Percentiles rank a stretch among this genome's conserved stretches.
These are phyloP conservation scores for Hydropsyche betteni DNA, from an alignment of 2,888 invertebrate genomes.

Conservation along the genomic window DNA sequence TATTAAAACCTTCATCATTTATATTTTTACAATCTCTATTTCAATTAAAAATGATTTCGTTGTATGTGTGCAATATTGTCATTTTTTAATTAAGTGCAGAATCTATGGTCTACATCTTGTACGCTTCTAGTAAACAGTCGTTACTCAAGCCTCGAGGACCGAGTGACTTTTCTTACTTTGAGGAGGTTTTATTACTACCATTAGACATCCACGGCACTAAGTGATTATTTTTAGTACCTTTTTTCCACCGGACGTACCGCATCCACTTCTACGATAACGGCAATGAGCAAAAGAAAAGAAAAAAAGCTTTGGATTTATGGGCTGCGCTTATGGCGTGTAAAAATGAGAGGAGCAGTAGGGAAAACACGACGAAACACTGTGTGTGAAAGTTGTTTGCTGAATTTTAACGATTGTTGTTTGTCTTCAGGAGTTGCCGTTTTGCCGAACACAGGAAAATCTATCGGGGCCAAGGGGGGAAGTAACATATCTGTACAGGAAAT, in stretches of 20 bases:
- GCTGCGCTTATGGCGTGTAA: constrained; percentile 24
- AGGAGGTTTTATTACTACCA: constrained; percentile 35
- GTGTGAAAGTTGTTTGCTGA: constrained; percentile 2
- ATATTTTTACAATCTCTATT: no score
- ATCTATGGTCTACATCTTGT: no score
- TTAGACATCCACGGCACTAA: constrained; percentile 37
- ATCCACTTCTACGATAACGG: constrained; percentile 7
- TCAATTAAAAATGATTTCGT: no score
- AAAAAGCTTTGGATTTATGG: constrained; percentile 11
- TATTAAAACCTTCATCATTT: no score
- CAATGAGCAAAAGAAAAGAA: constrained; percentile 4
- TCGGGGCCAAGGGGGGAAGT: constrained; percentile 46
- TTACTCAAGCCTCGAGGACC: constrained; percentile 3
- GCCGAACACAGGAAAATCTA: constrained; percentile 51
- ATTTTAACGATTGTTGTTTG: constrained; percentile 29
- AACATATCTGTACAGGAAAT: constrained; percentile 52
- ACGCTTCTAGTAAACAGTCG: constrained; percentile 24
- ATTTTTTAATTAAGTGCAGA: no score
- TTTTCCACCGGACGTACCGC: constrained; percentile 21
- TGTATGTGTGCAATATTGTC: no score
- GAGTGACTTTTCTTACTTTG: constrained; percentile 29
- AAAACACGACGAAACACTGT: not conserved
- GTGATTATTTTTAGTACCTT: constrained; percentile 38
- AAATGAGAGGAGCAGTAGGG: not conserved
- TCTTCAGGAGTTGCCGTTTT: constrained; percentile 50